Conservation (phyloP, 2,113 vertebrate genomes). For the Percina caprodes region DNA sequence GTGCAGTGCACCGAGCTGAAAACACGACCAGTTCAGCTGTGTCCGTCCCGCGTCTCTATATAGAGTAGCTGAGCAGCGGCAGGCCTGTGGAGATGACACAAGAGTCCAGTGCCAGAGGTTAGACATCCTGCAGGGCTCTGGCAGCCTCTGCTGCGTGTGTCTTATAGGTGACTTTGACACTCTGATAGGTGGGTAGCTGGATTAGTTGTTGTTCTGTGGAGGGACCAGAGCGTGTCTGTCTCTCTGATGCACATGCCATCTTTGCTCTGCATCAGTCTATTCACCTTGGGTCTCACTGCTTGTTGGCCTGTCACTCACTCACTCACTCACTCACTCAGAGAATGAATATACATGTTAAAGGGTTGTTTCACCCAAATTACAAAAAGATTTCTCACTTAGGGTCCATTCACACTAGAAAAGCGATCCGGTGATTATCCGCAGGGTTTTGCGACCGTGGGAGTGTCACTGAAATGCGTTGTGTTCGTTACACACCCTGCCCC, state of each 20-base stretch:
- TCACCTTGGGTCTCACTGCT: constrained; percentile 9
- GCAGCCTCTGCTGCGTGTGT: constrained; percentile 13
- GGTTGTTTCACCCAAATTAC: background rate
- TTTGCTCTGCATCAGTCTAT: constrained; percentile 48
- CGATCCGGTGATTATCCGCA: too few relatives aligned
- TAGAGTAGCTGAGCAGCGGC: constrained; percentile 65
- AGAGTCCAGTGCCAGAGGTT: constrained; percentile 64
- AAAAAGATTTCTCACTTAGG: too few relatives aligned
- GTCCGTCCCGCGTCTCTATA: constrained; percentile 53
- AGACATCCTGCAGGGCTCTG: constrained; percentile 60
- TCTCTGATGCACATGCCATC: constrained; percentile 34
- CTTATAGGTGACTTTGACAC: constrained; percentile 56
- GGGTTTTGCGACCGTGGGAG: too few relatives aligned
- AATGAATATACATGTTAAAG: background rate
- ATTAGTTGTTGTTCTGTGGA: constrained; percentile 33
- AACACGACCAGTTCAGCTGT: constrained; percentile 40
- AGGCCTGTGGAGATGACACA: constrained; percentile 66
- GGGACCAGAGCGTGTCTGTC: constrained; percentile 20
- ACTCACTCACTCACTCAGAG: background rate
- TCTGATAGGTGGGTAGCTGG: constrained; percentile 40
- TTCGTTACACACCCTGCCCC: too few relatives aligned
- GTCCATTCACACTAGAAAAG: too few relatives aligned
- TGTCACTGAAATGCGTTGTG: too few relatives aligned
- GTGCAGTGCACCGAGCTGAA: background rate
- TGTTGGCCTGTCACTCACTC: background rate